Evolutionary conservation across 2,113 vertebrate species (phyloP).

Genomic region (Sisor rabdophorus): DNA sequence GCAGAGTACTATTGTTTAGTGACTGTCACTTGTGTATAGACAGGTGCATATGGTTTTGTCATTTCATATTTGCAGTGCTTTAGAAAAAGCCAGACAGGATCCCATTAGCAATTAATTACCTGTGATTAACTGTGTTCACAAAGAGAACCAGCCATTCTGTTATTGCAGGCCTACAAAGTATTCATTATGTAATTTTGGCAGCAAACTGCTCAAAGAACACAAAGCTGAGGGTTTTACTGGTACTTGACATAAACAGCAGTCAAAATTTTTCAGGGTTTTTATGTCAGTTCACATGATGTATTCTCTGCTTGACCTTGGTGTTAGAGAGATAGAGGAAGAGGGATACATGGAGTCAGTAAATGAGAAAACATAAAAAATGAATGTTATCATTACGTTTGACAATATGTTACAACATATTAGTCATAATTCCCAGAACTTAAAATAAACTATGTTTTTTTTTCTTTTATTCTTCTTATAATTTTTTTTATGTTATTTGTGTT

Average conservation of each 20-base stretch:
- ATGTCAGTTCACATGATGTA: not conserved
- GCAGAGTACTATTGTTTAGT: not conserved
- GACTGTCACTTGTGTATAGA: not conserved
- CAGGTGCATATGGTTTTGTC: constrained; percentile 11
- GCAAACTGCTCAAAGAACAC: not conserved
- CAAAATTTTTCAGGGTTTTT: not conserved
- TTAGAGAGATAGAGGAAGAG: not conserved
- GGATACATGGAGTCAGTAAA: not conserved
- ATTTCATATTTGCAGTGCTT: not conserved
- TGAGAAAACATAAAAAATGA: not conserved
- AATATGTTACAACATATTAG: no score
- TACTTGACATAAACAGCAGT: not conserved
- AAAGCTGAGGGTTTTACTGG: no score
- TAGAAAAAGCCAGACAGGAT: not conserved
- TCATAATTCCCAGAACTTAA: no score
- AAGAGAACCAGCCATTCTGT: constrained; percentile 5
- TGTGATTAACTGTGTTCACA: constrained; percentile 11
- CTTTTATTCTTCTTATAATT: no score
- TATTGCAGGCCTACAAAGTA: not conserved
- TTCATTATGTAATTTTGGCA: not conserved
- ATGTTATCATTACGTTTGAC: not conserved
- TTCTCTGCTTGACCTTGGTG: not conserved
- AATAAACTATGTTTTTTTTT: no score
- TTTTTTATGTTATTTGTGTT: no score
- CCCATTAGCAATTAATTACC: constrained; percentile 18